Evolutionary conservation across 2,888 invertebrate species (phyloP).

Genomic region (Taenaris catops): DNA sequence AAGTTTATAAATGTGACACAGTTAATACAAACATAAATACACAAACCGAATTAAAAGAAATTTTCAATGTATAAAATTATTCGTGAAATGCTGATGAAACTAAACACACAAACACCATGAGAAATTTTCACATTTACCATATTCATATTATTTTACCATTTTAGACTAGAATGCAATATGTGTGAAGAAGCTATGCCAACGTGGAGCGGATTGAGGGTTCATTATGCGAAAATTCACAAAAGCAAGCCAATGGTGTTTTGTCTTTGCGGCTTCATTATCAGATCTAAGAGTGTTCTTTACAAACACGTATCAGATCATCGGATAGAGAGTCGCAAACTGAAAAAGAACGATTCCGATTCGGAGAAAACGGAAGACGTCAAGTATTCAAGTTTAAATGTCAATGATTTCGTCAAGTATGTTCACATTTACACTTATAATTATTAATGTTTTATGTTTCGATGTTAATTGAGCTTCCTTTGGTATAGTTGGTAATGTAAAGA

Average conservation of each 20-base stretch:
- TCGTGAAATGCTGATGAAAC: too few species aligned
- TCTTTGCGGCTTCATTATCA: conserved; percentile 56
- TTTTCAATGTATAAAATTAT: too few species aligned
- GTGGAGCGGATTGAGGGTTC: conserved; percentile 48
- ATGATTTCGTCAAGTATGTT: conserved; percentile 61
- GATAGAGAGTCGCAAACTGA: conserved; percentile 44
- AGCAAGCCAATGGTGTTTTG: conserved; percentile 52
- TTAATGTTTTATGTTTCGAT: too few species aligned
- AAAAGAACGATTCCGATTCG: conserved; percentile 35
- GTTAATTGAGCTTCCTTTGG: too few species aligned
- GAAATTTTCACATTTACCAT: too few species aligned
- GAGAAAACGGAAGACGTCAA: conserved; percentile 38
- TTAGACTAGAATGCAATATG: conserved; percentile 51
- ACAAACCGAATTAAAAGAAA: too few species aligned
- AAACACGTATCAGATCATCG: conserved; percentile 64
- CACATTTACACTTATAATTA: conserved; percentile 3
- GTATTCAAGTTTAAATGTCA: conserved; percentile 51
- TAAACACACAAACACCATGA: too few species aligned
- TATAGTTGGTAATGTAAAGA: too few species aligned
- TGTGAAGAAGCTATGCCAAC: conserved; percentile 50
- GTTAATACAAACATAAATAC: too few species aligned
- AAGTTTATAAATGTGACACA: conserved; percentile 21
- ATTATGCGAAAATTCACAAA: conserved; percentile 50
- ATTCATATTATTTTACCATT: too few species aligned
- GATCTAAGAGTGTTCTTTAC: conserved; percentile 60